Percentiles rank a stretch among this genome's conserved stretches.
Evolutionary conservation across 2,797 vertebrate genomes (phyloP).

Genomic region (Muscicapa striata): DNA sequence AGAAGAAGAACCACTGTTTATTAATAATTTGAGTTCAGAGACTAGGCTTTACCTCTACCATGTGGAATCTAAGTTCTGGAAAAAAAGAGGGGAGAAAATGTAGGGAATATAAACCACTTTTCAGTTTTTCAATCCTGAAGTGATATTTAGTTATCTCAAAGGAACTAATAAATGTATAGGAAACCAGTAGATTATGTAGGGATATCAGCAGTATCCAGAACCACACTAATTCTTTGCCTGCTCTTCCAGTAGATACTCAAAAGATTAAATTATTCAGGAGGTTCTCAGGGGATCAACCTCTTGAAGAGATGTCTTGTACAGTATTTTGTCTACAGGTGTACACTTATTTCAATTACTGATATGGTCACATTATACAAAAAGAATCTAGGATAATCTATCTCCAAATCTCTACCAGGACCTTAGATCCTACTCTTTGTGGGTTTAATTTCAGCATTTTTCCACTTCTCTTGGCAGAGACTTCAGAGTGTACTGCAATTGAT

Average conservation of each 20-base stretch:
- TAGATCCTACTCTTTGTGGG: background rate
- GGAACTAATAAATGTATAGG: background rate
- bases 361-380: background rate
- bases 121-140: background rate
- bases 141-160: background rate
- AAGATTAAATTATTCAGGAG: background rate
- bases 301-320: background rate
- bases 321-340: background rate
- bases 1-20: background rate
- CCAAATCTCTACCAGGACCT: background rate
- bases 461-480: background rate
- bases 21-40: background rate
- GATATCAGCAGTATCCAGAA: background rate
- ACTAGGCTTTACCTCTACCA: background rate
- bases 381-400: background rate
- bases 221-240: background rate
- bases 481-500: background rate
- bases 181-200: background rate
- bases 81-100: background rate
- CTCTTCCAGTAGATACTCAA: background rate
- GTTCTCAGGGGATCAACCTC: fast-evolving
- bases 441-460: background rate
- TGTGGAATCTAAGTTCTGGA: background rate
- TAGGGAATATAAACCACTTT: background rate
- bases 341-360: background rate